Percentiles rank a stretch among this genome's conserved stretches.
phyloP scores from a whole-genome alignment of 92 coral and sea anemone species.

The Parazoanthus swiftii region DNA sequence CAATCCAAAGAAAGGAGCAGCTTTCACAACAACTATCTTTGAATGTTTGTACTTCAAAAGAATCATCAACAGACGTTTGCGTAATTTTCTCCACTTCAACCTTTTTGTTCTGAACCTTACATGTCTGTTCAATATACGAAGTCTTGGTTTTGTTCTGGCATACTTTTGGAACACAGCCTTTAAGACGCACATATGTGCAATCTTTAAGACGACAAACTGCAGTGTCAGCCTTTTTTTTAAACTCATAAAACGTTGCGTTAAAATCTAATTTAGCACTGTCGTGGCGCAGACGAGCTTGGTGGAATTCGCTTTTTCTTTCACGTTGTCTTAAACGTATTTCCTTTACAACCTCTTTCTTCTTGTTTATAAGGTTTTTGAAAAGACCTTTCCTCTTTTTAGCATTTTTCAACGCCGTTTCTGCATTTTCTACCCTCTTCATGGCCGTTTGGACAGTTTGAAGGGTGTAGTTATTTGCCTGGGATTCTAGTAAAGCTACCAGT shows the following conservation, averaged over 20 bases:
- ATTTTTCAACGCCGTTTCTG: too few relatives aligned
- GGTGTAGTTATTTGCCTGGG: too few relatives aligned
- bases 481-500: too few relatives aligned
- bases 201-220: slow-evolving; percentile 23
- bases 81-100: background rate
- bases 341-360: slow-evolving; percentile 8
- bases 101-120: background rate
- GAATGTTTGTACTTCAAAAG: background rate
- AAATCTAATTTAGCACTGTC: slow-evolving; percentile 36
- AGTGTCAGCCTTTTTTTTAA: background rate
- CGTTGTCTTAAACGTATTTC: background rate
- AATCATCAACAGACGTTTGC: too few relatives aligned
- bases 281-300: slow-evolving; percentile 40
- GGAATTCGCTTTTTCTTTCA: slow-evolving; percentile 17
- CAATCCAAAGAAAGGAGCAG: background rate
- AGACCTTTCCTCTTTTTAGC: background rate
- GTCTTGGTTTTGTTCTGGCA: slow-evolving; percentile 17
- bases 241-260: slow-evolving; percentile 15
- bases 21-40: background rate
- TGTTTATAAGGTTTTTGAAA: background rate
- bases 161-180: slow-evolving; percentile 38
- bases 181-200: slow-evolving; percentile 32
- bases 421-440: too few relatives aligned
- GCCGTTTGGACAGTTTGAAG: too few relatives aligned
- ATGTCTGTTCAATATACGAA: slow-evolving; percentile 19